Evolutionary conservation across 1,140 invertebrate species (phyloP), one percentile per base, ranked within the genome.

Genomic region (Drosophila ananassae): DNA sequence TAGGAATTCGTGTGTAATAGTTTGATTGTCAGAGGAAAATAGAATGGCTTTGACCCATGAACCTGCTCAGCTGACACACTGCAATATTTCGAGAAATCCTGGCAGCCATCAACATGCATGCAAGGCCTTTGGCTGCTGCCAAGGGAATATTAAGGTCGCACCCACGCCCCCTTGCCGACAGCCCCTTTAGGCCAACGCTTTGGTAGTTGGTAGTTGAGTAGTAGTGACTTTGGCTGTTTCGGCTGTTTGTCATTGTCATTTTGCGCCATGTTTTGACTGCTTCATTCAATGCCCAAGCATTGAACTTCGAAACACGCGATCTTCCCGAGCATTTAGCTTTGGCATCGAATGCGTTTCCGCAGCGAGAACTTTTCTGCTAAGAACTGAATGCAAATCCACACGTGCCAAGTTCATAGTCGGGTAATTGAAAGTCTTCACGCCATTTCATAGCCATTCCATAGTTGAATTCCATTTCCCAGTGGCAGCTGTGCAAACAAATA

Each of bases 131-230:
- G 61, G 44, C 47, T 62, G 60, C 60, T 79, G 66, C 75, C 72
- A 76, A 84, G 61, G 73, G 63, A 85, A 68, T 85, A 85, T 85
- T 80, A 85, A 81, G 81, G 81, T 68, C 69, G 64, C 28, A 17
- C 32, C 71, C 41, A 46, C 46, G 50, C 53, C 41, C 13, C 52
- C 28, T n/a, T 53, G 13, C 41, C 41, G 9, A n/a, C 1, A 37
- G 9, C 13, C 13, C 12, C 52, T 10, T 47, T 25, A 25, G 22
- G 13, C 7, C 6, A 32, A 17, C 34, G 34, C 46, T 48, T 55
- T 28, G 25, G 25, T 28, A 28, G 25, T 55, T 51, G 46, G 48
- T 47, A n/a, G n/a, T n/a, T n/a, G n/a, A n/a, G n/a, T n/a, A n/a
- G n/a, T n/a, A 44, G n/a, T 44, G 41, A 32, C 39, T 44, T 53